Evolutionary conservation across 37 sponge, comb jelly and placozoan genomes (phyloP).

Genomic region (Dysidea cf. avara): DNA sequence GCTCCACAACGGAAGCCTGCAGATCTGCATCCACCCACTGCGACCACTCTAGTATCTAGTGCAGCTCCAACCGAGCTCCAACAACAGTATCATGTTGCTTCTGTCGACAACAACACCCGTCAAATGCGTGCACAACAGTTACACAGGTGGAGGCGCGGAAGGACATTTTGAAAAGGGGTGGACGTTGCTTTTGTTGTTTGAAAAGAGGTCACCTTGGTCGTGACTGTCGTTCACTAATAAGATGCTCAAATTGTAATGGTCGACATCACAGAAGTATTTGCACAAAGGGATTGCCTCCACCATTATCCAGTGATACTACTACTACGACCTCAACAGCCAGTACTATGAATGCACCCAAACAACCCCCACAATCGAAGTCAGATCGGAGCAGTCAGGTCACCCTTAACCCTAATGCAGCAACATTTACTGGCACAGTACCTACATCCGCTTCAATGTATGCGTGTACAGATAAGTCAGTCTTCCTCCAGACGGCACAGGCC

Average conservation of each 20-base stretch:
- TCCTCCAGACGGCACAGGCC: too few relatives aligned
- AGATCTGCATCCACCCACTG: too few relatives aligned
- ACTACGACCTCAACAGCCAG: neutral
- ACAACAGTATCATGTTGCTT: constrained; percentile 7
- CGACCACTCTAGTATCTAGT: too few relatives aligned
- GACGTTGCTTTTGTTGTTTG: constrained; percentile 40
- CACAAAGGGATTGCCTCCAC: neutral
- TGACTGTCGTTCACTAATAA: constrained; percentile 1
- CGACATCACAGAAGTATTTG: constrained; percentile 33
- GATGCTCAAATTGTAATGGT: constrained; percentile 24
- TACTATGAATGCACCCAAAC: neutral
- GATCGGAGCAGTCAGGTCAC: too few relatives aligned
- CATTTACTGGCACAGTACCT: too few relatives aligned
- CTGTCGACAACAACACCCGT: constrained; percentile 18
- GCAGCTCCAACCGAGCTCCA: too few relatives aligned
- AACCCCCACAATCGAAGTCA: too few relatives aligned
- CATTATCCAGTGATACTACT: neutral
- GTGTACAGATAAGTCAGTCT: too few relatives aligned
- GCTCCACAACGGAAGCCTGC: too few relatives aligned
- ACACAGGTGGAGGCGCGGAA: constrained; percentile 10
- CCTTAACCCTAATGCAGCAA: too few relatives aligned
- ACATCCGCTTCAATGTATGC: too few relatives aligned
- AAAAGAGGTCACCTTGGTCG: constrained; percentile 9
- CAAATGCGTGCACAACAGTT: constrained; percentile 20
- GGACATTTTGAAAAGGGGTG: constrained; percentile 26